Conservation (phyloP, 1,140 invertebrate species). For the Dolichoris vasculosae region DNA sequence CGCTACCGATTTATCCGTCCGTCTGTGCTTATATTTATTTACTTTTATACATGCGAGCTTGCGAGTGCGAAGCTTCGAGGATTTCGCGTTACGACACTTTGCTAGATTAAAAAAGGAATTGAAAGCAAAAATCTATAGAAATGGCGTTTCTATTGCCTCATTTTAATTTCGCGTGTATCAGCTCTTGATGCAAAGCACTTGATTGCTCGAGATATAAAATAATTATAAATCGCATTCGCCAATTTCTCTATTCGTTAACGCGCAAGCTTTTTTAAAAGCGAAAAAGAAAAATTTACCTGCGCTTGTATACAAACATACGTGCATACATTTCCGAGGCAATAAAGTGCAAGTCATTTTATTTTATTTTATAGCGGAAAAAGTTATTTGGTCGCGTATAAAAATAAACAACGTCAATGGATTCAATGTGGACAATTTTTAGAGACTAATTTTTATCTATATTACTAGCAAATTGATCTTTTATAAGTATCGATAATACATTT, state of each 20-base stretch:
- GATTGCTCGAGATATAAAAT: background rate
- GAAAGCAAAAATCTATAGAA: constrained; percentile 28
- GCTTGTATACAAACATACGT: background rate
- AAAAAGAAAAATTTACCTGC: background rate
- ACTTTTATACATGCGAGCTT: background rate
- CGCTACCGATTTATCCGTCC: background rate
- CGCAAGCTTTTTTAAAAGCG: background rate
- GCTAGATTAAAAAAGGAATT: constrained; percentile 45
- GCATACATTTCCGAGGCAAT: background rate
- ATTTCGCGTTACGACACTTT: constrained; percentile 36
- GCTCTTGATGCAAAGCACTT: no score
- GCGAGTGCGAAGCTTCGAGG: background rate
- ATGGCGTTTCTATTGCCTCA: background rate
- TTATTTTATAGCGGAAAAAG: background rate
- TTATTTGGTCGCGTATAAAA: background rate
- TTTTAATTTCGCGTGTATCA: background rate
- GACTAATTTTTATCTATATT: no score
- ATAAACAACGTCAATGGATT: no score
- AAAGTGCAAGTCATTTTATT: constrained; percentile 21
- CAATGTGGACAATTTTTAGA: no score
- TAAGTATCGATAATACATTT: background rate
- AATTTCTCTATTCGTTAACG: background rate
- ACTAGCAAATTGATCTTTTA: background rate
- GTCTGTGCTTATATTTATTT: background rate
- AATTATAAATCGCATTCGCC: background rate